phyloP scores from a whole-genome alignment of 2,797 vertebrate genomes.

The Anguilla pacifica region DNA sequence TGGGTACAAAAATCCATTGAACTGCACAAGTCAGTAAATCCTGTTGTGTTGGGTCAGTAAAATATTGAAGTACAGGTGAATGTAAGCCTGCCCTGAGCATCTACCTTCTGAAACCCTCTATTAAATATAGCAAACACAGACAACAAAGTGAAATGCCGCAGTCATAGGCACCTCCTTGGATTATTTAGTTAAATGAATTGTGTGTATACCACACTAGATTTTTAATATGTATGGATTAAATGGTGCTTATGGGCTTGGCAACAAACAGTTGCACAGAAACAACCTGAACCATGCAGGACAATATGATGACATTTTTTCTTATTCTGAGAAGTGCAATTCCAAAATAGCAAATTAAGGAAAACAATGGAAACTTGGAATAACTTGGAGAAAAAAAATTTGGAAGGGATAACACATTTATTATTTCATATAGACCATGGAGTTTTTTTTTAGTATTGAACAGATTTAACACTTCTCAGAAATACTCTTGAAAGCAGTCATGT shows the following conservation, averaged over 20 bases:
- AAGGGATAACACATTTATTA: no score
- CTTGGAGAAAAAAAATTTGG: background rate
- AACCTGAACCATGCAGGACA: background rate
- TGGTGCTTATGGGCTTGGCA: background rate
- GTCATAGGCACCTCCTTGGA: background rate
- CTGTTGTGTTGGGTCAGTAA: no score
- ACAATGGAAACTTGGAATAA: background rate
- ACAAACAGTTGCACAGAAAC: background rate
- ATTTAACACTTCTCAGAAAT: no score
- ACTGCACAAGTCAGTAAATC: background rate
- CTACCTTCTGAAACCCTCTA: background rate
- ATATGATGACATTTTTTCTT: no score
- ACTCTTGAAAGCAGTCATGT: no score
- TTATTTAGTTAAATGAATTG: background rate
- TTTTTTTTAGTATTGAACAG: no score
- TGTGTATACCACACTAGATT: background rate
- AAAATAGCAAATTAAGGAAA: background rate
- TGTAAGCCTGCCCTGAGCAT: background rate
- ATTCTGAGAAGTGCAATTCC: background rate
- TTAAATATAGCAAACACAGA: no score
- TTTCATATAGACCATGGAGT: no score
- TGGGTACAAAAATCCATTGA: background rate
- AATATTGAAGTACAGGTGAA: background rate
- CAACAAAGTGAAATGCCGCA: no score
- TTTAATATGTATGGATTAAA: background rate